A percentile compares a stretch with the other conserved stretches of the same genome.
Evolutionary conservation across 2,113 vertebrate genomes (phyloP).

Genomic region (Ginglymostoma cirratum): DNA sequence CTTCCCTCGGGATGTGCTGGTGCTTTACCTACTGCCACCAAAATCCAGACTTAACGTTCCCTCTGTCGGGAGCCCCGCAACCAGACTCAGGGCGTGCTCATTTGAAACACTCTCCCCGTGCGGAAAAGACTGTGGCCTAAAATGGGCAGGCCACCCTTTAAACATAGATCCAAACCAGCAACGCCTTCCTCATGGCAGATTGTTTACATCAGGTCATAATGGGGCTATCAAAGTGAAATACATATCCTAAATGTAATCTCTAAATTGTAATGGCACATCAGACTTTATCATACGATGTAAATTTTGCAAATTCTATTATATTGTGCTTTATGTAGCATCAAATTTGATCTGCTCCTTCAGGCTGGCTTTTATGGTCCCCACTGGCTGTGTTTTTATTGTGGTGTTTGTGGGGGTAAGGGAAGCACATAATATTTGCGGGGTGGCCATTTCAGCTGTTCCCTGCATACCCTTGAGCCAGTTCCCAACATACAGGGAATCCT

Average conservation of each 20-base stretch:
- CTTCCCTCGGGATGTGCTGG: not conserved
- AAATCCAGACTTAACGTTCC: not conserved
- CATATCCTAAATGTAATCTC: not conserved
- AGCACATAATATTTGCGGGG: no score
- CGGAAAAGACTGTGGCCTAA: not conserved
- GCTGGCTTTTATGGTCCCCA: no score
- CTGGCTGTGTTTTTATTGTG: no score
- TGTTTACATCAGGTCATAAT: not conserved
- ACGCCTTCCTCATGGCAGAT: not conserved
- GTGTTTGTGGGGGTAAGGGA: no score
- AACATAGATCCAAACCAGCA: not conserved
- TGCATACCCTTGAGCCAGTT: no score
- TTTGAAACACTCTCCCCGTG: not conserved
- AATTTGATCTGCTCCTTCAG: not conserved
- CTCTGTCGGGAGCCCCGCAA: not conserved
- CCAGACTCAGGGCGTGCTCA: not conserved
- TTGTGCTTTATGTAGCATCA: no score
- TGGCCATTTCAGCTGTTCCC: no score
- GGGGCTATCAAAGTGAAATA: not conserved
- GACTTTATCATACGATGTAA: not conserved
- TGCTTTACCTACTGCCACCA: not conserved
- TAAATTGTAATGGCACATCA: not conserved
- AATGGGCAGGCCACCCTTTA: not conserved
- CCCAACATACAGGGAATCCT: no score
- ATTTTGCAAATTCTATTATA: no score